Evolutionary conservation across 2,113 vertebrate species (phyloP).

Genomic region (Eulemur macaco): DNA sequence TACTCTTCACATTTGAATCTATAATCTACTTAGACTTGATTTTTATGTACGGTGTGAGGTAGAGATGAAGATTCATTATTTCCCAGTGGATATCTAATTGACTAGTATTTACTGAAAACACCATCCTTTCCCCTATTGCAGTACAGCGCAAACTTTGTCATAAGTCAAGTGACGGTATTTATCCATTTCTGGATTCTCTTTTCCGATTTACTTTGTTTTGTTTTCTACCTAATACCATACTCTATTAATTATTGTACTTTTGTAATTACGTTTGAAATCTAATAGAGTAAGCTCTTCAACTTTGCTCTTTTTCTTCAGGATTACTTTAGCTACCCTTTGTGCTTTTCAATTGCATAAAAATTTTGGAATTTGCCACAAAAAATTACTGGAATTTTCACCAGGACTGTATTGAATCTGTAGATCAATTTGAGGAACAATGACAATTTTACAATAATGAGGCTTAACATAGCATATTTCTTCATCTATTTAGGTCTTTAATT

Average conservation of each 20-base stretch:
- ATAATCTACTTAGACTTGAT: not conserved
- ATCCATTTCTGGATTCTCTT: not conserved
- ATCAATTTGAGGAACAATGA: not conserved
- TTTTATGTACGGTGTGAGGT: not conserved
- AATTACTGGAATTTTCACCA: not conserved
- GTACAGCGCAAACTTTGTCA: not conserved
- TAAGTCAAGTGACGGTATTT: not conserved
- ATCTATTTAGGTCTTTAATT: not conserved
- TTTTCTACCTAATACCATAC: not conserved
- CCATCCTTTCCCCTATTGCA: not conserved
- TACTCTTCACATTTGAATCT: not conserved
- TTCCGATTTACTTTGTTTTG: not conserved
- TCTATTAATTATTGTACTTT: not conserved
- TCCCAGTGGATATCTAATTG: not conserved
- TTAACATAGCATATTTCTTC: not conserved
- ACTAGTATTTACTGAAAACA: not conserved
- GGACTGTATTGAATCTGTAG: not conserved
- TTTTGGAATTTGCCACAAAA: conserved; percentile 9
- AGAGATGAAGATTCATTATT: not conserved
- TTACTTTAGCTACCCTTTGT: not conserved
- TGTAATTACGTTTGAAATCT: not conserved
- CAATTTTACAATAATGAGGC: not conserved
- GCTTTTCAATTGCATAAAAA: not conserved
- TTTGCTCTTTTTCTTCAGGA: not conserved
- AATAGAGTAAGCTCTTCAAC: not conserved